phyloP scores from a whole-genome alignment of 2,888 invertebrate genomes.

The Microctonus brassicae region DNA sequence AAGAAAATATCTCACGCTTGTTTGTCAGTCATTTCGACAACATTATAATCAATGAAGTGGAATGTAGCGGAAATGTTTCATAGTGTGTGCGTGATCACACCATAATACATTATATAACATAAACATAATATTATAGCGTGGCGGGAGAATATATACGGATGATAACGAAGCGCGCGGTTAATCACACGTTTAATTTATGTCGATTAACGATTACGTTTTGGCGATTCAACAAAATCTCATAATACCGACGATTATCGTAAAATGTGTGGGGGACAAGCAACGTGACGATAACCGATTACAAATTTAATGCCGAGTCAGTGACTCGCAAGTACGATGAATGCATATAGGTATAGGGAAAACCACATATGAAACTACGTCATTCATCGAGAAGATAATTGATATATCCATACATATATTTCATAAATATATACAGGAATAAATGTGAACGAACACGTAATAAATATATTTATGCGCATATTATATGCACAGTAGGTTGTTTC shows the following conservation, averaged over 20 bases:
- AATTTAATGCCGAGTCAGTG: slow-evolving; percentile 57
- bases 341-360: slow-evolving; percentile 58
- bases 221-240: slow-evolving; percentile 49
- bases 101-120: slow-evolving; percentile 29
- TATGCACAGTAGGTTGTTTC: too few relatives aligned
- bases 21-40: slow-evolving; percentile 32
- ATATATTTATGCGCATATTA: neutral
- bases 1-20: slow-evolving; percentile 24
- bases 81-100: slow-evolving; percentile 8
- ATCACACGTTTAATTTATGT: slow-evolving; percentile 59
- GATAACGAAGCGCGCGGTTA: slow-evolving; percentile 47
- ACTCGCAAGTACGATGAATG: slow-evolving; percentile 54
- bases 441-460: neutral
- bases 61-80: slow-evolving; percentile 17
- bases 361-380: slow-evolving; percentile 55
- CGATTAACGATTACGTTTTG: slow-evolving; percentile 54
- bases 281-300: slow-evolving; percentile 42
- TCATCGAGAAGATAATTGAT: slow-evolving; percentile 54
- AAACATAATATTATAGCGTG: slow-evolving; percentile 24
- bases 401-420: slow-evolving; percentile 19
- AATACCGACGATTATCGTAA: slow-evolving; percentile 26
- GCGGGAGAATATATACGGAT: slow-evolving; percentile 35
- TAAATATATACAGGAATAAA: neutral
- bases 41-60: neutral
- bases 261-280: slow-evolving; percentile 20